Conservation (phyloP, 1,140 invertebrate species). For the Calliopsis andreniformis region DNA sequence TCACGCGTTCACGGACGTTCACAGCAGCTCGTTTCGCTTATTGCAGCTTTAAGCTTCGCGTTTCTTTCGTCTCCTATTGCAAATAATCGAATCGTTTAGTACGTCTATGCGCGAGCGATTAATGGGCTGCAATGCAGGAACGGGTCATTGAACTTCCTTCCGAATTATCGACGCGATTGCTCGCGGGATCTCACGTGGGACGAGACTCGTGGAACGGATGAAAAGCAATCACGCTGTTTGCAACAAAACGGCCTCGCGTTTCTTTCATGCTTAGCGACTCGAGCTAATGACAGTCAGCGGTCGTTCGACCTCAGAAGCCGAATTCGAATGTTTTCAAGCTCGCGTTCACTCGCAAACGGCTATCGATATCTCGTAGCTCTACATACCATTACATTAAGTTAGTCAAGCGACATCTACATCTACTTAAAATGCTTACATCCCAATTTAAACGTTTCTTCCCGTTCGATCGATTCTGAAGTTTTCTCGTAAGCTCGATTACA, state of each 20-base stretch:
- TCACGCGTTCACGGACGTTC: neutral
- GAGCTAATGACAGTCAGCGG: neutral
- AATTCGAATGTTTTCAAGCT: conserved; percentile 14
- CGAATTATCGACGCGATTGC: neutral
- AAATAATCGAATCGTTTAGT: neutral
- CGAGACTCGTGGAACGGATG: neutral
- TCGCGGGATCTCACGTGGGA: neutral
- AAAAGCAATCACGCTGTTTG: neutral
- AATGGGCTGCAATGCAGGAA: neutral
- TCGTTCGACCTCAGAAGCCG: neutral
- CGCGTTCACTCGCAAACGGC: conserved; percentile 29
- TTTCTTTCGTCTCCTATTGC: neutral
- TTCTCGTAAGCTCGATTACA: conserved; percentile 39
- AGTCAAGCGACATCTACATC: neutral
- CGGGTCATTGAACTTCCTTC: neutral
- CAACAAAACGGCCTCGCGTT: neutral
- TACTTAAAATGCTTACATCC: conserved; percentile 22
- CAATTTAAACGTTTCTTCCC: conserved; percentile 33
- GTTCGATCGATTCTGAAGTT: conserved; percentile 38
- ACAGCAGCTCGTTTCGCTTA: conserved; percentile 2
- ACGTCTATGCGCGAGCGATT: neutral
- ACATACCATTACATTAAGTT: conserved; percentile 24
- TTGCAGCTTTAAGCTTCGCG: neutral
- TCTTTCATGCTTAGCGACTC: neutral
- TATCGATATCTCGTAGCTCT: conserved; percentile 20